These are phyloP conservation scores for Tokudaia muenninki DNA, from an alignment of 2,797 vertebrate species.

Conservation along the genomic window DNA sequence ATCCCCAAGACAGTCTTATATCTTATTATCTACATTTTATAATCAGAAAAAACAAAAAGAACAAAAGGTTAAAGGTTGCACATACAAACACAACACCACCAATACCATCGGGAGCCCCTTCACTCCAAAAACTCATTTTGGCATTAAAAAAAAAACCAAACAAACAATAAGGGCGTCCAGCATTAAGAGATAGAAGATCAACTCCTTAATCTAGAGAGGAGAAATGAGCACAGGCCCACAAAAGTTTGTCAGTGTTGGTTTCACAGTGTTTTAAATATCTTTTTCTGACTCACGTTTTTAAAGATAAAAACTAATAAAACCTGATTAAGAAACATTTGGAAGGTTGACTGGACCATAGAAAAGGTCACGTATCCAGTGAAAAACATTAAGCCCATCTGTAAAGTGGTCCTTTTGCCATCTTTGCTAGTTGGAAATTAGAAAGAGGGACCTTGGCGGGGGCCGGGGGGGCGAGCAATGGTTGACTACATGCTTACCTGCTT, in stretches of 20 bases:
- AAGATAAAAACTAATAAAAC: constrained; percentile 40
- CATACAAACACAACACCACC: background rate
- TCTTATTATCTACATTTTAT: constrained; percentile 30
- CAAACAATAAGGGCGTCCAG: background rate
- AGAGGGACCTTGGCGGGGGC: too few relatives aligned
- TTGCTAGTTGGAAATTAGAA: background rate
- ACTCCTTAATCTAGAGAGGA: background rate
- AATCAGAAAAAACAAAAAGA: constrained; percentile 17
- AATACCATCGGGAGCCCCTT: background rate
- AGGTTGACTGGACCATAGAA: background rate
- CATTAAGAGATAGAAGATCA: background rate
- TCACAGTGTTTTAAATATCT: background rate
- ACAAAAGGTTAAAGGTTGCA: background rate
- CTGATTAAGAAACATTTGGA: constrained; percentile 3
- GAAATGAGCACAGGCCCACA: background rate
- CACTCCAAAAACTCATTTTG: background rate
- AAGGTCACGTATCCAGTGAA: background rate
- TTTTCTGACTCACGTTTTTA: constrained; percentile 23
- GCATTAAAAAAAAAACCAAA: background rate
- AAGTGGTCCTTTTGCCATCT: background rate
- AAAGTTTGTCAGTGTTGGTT: background rate
- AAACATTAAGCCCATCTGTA: background rate
- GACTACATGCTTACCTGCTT: background rate
- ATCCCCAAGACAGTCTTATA: background rate
- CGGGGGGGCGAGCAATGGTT: background rate